Percentiles rank a stretch among this genome's conserved stretches.
phyloP scores from a whole-genome alignment of 2,888 invertebrate genomes.

The Aphelenchoides bicaudatus region DNA sequence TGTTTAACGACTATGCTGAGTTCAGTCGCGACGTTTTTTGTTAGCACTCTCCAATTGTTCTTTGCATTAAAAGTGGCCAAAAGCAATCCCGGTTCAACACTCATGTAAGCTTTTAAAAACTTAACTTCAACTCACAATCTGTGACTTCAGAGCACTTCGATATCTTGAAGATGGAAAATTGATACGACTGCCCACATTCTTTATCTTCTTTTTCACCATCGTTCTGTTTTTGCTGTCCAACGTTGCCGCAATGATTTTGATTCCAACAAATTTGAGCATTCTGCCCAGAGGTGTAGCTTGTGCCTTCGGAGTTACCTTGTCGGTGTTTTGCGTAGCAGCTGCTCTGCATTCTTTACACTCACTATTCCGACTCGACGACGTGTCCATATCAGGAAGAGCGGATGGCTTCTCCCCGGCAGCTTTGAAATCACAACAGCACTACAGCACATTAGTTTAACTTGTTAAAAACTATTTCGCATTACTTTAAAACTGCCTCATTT shows the following conservation, averaged over 20 bases:
- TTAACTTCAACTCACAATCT: not conserved
- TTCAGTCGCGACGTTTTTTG: conserved; percentile 18
- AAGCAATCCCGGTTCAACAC: conserved; percentile 11
- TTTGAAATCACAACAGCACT: not conserved
- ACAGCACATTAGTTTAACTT: conserved; percentile 10
- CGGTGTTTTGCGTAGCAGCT: conserved; percentile 5
- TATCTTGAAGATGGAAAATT: conserved; percentile 15
- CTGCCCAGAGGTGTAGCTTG: conserved; percentile 14
- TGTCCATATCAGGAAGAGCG: not conserved
- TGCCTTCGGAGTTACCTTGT: conserved; percentile 7
- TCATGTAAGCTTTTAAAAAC: conserved; percentile 11
- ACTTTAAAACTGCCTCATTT: too few relatives aligned
- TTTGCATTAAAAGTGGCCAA: conserved; percentile 21
- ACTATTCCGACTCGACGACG: conserved; percentile 16
- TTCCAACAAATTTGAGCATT: not conserved
- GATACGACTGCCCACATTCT: conserved; percentile 15
- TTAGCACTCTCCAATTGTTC: conserved; percentile 18
- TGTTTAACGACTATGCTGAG: conserved; percentile 16
- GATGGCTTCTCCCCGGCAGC: not conserved
- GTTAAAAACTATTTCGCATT: too few relatives aligned
- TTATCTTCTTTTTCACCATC: conserved; percentile 14
- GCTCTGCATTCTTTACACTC: conserved; percentile 16
- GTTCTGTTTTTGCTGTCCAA: conserved; percentile 9
- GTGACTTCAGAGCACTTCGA: conserved; percentile 16
- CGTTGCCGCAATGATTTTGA: conserved; percentile 11